A percentile compares a stretch with the other conserved stretches of the same genome.
Evolutionary conservation across 2,113 vertebrate genomes (phyloP).

Genomic region (Poeciliopsis occidentalis): DNA sequence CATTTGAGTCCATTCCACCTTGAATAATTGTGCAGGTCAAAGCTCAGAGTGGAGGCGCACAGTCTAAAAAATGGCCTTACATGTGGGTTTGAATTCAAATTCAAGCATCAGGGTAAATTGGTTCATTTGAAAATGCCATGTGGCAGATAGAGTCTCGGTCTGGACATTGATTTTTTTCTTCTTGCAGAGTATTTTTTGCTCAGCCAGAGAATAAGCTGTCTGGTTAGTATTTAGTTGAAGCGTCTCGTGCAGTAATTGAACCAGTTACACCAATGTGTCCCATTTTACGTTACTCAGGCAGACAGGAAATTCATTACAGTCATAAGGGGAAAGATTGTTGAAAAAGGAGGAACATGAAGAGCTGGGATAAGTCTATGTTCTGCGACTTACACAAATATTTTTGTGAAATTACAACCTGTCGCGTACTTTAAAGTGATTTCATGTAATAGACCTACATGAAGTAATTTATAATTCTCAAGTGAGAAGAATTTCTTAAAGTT

Average conservation of each 20-base stretch:
- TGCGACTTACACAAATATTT: not conserved
- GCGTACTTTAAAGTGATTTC: not conserved
- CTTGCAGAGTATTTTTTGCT: conserved; percentile 40
- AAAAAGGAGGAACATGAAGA: conserved; percentile 11
- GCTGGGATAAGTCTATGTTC: conserved; percentile 20
- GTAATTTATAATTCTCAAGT: not conserved
- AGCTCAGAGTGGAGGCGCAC: conserved; percentile 27
- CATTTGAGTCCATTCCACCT: conserved; percentile 62
- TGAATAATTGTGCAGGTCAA: conserved; percentile 65
- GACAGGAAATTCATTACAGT: conserved; percentile 39
- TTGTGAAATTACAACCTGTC: not conserved
- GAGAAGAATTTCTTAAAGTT: not conserved
- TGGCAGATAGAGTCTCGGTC: conserved; percentile 8
- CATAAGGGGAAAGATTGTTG: not conserved
- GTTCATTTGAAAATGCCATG: conserved; percentile 57
- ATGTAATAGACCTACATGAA: not conserved
- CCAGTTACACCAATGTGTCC: conserved; percentile 49
- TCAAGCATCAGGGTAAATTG: conserved; percentile 39
- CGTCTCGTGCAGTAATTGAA: conserved; percentile 46
- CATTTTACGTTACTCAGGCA: conserved; percentile 53
- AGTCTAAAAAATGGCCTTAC: conserved; percentile 46
- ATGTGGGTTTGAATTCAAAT: conserved; percentile 40
- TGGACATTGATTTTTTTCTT: conserved; percentile 51
- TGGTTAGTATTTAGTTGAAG: conserved; percentile 49
- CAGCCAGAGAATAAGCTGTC: conserved; percentile 19